These are phyloP conservation scores for Athene cunicularia DNA, from an alignment of 2,113 vertebrate species.

Conservation along the genomic window DNA sequence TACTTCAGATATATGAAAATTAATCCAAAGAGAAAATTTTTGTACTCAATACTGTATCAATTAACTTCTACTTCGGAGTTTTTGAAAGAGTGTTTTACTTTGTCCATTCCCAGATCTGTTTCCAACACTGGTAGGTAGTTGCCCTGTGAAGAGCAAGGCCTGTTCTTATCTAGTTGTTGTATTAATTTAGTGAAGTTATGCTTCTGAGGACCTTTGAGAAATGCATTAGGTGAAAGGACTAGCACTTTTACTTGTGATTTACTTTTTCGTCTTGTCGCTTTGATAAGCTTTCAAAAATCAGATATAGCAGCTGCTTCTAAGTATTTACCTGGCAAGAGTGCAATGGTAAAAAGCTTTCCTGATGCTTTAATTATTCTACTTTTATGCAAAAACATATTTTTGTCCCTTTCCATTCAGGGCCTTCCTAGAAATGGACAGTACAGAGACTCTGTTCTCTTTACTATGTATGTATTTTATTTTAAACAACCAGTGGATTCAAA, in stretches of 20 bases:
- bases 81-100: background rate
- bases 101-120: background rate
- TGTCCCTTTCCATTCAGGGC: background rate
- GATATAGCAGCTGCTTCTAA: background rate
- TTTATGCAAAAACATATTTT: background rate
- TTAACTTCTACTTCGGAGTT: background rate
- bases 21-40: background rate
- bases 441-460: background rate
- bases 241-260: background rate
- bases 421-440: background rate
- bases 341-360: background rate
- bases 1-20: background rate
- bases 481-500: background rate
- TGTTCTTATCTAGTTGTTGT: background rate
- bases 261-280: background rate
- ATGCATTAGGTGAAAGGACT: background rate
- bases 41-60: background rate
- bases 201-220: background rate
- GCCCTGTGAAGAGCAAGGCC: background rate
- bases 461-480: background rate
- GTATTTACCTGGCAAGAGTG: background rate
- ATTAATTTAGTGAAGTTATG: background rate
- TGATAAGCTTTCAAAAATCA: background rate
- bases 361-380: background rate
- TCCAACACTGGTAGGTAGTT: background rate